Base-by-base conservation (phyloP, 2,113 vertebrate genomes). In the Rutilus rutilus region DNA sequence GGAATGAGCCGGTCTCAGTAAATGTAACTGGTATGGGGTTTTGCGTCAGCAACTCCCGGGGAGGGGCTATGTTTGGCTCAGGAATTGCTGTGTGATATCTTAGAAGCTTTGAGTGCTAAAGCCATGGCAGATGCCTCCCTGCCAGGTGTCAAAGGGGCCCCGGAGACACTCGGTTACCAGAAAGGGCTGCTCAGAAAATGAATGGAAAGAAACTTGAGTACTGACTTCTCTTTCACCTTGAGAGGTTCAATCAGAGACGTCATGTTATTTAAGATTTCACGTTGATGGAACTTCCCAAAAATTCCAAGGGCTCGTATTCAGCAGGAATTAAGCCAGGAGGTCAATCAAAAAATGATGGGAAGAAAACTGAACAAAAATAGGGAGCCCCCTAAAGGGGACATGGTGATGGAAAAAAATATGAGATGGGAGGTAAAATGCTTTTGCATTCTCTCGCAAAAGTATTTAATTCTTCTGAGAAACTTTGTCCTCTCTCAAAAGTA, bases 51-150 rank as follows among this genome's bases (percentile, higher is more conserved):
- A 92, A 87, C 88, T 85, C 92, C 47, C 88, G 89, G 86, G 86
- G 91, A 85, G 84, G 86, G 85, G 92, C 87, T 88, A 87, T 78
- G 88, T 91, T 87, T 89, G 90, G 90, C 87, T 90, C 88, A 75
- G 91, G 82, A 84, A 79, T 79, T 83, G 90, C 91, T 91, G 92
- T 14, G 0, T 4, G 94, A 95, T 81, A 95, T 77, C 82, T 92
- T 95, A 97, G 94, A 97, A 90, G 90, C 89, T 91, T 89, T 47
- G 91, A 91, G 91, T 92, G 91, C 84, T 92, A 90, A 94, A 90
- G 93, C 92, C 80, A 85, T 82, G 85, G 73, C 85, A 83, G 83
- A 93, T 93, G 84, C 82, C 86, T 60, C 65, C 86, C 21, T 91
- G 84, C 60, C 92, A 89, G 89, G 92, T 96, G 94, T 94, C 92